These are phyloP conservation scores for Galbula dea DNA, from an alignment of 2,113 vertebrate genomes.

Conservation along the genomic window DNA sequence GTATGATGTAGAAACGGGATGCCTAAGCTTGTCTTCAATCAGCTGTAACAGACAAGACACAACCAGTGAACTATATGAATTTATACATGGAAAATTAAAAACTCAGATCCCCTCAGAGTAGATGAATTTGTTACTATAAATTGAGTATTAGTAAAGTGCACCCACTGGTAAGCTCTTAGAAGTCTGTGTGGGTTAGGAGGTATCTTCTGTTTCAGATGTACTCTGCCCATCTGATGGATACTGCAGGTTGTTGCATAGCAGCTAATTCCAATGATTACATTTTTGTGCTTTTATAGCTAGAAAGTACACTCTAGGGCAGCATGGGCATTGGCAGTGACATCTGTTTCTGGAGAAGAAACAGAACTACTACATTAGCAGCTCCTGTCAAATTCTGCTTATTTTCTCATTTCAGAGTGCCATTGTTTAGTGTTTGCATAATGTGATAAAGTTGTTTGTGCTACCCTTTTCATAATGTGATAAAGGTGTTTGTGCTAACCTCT, in stretches of 20 bases:
- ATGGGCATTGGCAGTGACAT: background rate
- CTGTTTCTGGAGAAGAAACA: slow-evolving; percentile 3
- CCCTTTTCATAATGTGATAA: background rate
- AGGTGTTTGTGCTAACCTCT: background rate
- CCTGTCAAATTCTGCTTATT: background rate
- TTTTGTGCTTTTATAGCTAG: background rate
- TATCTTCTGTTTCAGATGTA: background rate
- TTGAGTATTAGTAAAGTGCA: background rate
- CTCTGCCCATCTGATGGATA: background rate
- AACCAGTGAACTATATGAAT: background rate
- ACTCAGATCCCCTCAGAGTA: background rate
- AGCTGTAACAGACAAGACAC: background rate
- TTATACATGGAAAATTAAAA: background rate
- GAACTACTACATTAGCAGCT: background rate
- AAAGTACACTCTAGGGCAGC: background rate
- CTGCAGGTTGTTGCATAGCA: background rate
- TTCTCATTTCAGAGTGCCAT: background rate
- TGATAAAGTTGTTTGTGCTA: background rate
- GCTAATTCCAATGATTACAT: background rate
- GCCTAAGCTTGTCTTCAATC: background rate
- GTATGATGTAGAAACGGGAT: background rate
- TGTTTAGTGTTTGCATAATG: background rate
- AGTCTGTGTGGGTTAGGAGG: background rate
- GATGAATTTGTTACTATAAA: background rate
- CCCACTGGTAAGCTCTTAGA: background rate